A percentile compares a stretch with the other conserved stretches of the same genome.
phyloP scores from a whole-genome alignment of 2,797 vertebrate genomes.

The Ispidina picta region DNA sequence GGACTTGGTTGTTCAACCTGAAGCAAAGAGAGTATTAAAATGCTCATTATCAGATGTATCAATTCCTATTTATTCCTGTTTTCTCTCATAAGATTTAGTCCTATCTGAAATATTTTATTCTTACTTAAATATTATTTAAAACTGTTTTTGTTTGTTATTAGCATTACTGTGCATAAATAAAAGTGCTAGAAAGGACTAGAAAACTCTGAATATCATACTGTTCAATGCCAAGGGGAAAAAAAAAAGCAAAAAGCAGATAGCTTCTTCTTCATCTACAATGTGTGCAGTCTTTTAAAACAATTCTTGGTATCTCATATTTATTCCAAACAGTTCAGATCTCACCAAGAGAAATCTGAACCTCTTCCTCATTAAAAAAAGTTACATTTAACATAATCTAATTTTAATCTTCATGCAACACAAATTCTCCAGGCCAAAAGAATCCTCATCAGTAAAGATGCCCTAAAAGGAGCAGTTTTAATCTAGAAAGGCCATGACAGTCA shows the following conservation, averaged over 20 bases:
- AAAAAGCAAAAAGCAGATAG: not conserved
- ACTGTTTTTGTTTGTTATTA: not conserved
- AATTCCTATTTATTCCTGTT: not conserved
- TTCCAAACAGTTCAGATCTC: not conserved
- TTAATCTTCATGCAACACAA: not conserved
- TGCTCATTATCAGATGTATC: not conserved
- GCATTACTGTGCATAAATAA: not conserved
- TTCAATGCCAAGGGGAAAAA: not conserved
- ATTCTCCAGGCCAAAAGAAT: slow-evolving; percentile 12
- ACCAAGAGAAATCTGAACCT: slow-evolving; percentile 8
- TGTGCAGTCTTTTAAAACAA: not conserved
- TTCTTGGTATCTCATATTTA: not conserved
- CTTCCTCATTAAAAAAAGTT: slow-evolving; percentile 18
- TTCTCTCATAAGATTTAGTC: not conserved
- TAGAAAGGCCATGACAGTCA: not conserved
- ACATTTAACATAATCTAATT: slow-evolving; percentile 20
- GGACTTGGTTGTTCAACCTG: slow-evolving; percentile 73
- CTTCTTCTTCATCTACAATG: not conserved
- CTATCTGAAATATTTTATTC: not conserved
- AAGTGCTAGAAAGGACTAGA: not conserved
- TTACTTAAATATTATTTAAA: not conserved
- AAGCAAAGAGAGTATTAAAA: slow-evolving; percentile 18
- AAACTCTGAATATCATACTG: not conserved
- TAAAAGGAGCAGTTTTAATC: not conserved
- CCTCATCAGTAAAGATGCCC: slow-evolving; percentile 25